phyloP scores from a whole-genome alignment of 2,113 vertebrate genomes.

The Typhlomys cinereus region DNA sequence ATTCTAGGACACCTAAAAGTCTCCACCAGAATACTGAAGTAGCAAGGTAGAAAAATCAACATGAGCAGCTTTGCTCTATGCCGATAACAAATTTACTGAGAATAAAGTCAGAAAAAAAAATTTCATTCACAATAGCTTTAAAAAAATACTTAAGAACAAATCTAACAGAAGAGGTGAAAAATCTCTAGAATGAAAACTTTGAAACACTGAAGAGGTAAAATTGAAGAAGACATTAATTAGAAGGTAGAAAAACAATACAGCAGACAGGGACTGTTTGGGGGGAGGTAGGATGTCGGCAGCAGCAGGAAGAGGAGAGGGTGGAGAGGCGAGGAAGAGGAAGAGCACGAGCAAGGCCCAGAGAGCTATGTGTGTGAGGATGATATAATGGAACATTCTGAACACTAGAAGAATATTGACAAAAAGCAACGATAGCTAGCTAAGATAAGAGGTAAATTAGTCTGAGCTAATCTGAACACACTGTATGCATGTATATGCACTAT shows the following conservation, averaged over 20 bases:
- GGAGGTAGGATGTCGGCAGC: too few species aligned
- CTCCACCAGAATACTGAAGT: not conserved
- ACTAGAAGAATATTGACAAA: too few species aligned
- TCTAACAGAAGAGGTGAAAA: not conserved
- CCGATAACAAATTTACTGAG: not conserved
- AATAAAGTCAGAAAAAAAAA: not conserved
- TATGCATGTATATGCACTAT: not conserved
- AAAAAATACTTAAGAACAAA: too few species aligned
- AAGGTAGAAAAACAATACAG: not conserved
- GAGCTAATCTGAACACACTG: not conserved
- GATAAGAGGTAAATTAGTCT: not conserved
- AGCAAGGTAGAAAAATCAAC: not conserved
- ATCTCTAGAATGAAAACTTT: not conserved
- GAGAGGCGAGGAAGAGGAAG: too few species aligned
- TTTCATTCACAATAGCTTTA: not conserved
- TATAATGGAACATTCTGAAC: too few species aligned
- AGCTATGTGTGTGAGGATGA: too few species aligned
- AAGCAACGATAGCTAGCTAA: too few species aligned
- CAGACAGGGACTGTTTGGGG: too few species aligned
- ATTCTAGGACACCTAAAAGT: not conserved
- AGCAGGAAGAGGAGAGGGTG: too few species aligned
- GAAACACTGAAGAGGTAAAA: not conserved
- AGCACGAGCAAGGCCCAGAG: too few species aligned
- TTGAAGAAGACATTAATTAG: not conserved
- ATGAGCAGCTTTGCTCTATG: not conserved